Percentiles rank a stretch among this genome's conserved stretches.
phyloP scores from a whole-genome alignment of 2,113 vertebrate species.

The Xiphorhynchus elegans region DNA sequence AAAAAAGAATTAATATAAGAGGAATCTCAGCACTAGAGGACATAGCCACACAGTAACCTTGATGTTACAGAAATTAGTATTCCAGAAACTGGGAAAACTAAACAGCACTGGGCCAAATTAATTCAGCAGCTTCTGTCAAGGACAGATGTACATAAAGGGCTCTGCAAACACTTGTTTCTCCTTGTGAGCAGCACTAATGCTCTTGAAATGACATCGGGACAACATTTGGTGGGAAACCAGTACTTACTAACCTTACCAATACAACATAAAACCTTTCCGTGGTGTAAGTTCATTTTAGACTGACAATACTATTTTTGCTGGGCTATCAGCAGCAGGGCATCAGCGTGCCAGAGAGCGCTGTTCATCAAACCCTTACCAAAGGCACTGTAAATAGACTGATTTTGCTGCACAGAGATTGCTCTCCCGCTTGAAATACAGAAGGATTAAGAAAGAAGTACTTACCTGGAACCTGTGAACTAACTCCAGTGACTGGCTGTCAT shows the following conservation, averaged over 20 bases:
- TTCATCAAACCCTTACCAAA: not conserved
- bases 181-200: not conserved
- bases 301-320: not conserved
- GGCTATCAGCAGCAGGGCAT: not conserved
- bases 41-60: not conserved
- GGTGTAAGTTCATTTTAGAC: not conserved
- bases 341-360: not conserved
- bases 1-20: not conserved
- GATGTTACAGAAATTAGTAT: not conserved
- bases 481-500: slow-evolving; percentile 90
- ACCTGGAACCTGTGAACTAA: slow-evolving; percentile 97
- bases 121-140: not conserved
- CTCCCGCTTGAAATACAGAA: not conserved
- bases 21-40: not conserved
- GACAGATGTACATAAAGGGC: not conserved
- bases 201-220: not conserved
- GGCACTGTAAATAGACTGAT: not conserved
- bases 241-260: not conserved
- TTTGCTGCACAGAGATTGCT: not conserved
- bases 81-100: not conserved
- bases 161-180: not conserved
- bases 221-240: not conserved
- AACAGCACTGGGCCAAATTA: not conserved
- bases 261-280: not conserved
- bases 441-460: not conserved